phyloP scores from a whole-genome alignment of 2,113 vertebrate species.

The Hiodon alosoides region DNA sequence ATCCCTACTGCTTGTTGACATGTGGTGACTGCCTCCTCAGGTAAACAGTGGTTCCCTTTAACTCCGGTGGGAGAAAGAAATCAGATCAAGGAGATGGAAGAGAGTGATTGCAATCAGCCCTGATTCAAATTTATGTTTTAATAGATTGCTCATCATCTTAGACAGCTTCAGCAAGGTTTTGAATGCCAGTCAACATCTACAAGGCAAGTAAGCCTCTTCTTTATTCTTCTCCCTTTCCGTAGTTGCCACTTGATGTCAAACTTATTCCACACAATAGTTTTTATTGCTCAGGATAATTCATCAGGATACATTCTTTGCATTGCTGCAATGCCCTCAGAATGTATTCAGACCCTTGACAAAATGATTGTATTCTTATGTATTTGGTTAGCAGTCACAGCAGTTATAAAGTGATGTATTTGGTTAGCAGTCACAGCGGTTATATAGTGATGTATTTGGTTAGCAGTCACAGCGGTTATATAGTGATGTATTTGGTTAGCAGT shows the following conservation, averaged over 20 bases:
- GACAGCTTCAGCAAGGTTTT: conserved; percentile 25
- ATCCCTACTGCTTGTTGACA: no score
- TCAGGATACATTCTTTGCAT: conserved; percentile 33
- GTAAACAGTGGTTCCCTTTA: conserved; percentile 13
- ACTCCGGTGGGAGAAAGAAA: background rate
- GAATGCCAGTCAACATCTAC: conserved; percentile 40
- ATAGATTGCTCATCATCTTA: conserved; percentile 35
- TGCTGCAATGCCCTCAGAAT: background rate
- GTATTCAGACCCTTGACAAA: no score
- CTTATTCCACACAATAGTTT: conserved; percentile 19
- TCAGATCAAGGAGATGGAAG: conserved; percentile 18
- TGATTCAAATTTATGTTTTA: conserved; percentile 44
- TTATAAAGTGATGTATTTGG: no score
- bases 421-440: no score
- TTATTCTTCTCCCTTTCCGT: conserved; percentile 1
- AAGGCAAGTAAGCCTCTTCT: conserved; percentile 22
- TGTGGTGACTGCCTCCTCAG: conserved; percentile 8
- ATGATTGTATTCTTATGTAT: no score
- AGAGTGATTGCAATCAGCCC: conserved; percentile 48
- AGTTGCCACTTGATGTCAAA: conserved; percentile 15
- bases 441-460: no score
- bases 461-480: no score
- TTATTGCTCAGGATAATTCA: conserved; percentile 27
- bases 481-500: no score
- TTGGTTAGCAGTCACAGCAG: no score